Conservation (phyloP, 2,888 invertebrate genomes). For the Argyra leucocephala region DNA sequence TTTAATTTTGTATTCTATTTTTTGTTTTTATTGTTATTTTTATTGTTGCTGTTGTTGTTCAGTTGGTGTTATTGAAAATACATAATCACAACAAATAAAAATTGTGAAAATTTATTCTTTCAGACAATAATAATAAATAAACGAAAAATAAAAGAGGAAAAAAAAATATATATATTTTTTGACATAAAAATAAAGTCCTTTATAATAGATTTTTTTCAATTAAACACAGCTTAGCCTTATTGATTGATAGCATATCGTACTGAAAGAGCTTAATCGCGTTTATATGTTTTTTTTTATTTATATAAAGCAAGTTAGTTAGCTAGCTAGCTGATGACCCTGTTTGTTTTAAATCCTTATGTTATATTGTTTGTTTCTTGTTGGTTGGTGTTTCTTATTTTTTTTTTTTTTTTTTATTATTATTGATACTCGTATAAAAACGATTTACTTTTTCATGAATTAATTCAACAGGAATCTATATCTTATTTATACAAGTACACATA, state of each 20-base stretch:
- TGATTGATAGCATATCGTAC: conserved; percentile 4
- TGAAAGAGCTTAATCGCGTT: background rate
- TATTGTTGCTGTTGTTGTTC: too few species aligned
- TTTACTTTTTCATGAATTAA: conserved; percentile 4
- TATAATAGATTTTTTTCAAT: conserved; percentile 6
- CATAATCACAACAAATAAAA: background rate
- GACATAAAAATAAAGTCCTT: conserved; percentile 6
- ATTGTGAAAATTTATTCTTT: background rate
- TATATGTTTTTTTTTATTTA: background rate
- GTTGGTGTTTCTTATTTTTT: background rate
- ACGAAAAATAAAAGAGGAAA: background rate
- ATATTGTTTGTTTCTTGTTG: background rate
- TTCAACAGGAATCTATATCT: background rate
- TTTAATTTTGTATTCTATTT: background rate
- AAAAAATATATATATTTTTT: background rate
- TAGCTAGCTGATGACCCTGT: too few species aligned
- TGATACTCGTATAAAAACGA: background rate
- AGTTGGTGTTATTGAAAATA: too few species aligned
- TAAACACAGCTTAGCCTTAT: conserved; percentile 3
- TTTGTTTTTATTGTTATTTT: background rate
- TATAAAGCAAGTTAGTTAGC: too few species aligned
- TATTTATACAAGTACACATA: background rate
- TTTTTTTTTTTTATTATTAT: background rate
- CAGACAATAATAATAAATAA: background rate
- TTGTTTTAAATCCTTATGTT: too few species aligned